These are phyloP conservation scores for Habrosyne pyritoides DNA, from an alignment of 2,888 invertebrate species.

Conservation along the genomic window DNA sequence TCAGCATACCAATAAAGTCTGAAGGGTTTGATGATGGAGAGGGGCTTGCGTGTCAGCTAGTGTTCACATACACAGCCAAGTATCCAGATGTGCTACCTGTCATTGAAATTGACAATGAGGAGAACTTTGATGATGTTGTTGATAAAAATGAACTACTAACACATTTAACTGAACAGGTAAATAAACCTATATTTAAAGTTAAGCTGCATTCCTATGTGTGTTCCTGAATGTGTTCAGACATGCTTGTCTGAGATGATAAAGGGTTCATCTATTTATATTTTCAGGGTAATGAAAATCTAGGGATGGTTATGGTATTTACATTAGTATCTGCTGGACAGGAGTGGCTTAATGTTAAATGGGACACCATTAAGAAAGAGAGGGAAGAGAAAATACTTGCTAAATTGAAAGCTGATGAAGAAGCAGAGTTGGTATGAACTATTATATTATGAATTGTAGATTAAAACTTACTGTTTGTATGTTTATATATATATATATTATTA, in stretches of 20 bases:
- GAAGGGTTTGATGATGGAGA: constrained; percentile 89
- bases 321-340: constrained; percentile 96
- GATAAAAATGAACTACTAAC: constrained; percentile 86
- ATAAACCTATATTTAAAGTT: background rate
- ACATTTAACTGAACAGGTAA: constrained; percentile 87
- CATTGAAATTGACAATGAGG: constrained; percentile 90
- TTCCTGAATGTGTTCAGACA: background rate
- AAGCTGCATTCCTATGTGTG: background rate
- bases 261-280: constrained; percentile 28
- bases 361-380: constrained; percentile 87
- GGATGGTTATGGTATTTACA: constrained; percentile 99
- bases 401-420: constrained; percentile 91
- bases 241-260: too few relatives aligned
- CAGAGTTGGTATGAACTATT: constrained; percentile 87
- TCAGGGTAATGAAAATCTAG: constrained; percentile 94
- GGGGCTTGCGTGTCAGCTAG: constrained; percentile 89
- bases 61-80: constrained; percentile 92
- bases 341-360: constrained; percentile 94
- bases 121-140: constrained; percentile 89
- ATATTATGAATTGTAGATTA: background rate
- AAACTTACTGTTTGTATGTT: too few relatives aligned
- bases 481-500: too few relatives aligned
- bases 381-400: constrained; percentile 88
- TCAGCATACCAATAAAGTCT: constrained; percentile 92
- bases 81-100: constrained; percentile 95